phyloP scores from a whole-genome alignment of 2,888 invertebrate species.

The Orthosia incerta region DNA sequence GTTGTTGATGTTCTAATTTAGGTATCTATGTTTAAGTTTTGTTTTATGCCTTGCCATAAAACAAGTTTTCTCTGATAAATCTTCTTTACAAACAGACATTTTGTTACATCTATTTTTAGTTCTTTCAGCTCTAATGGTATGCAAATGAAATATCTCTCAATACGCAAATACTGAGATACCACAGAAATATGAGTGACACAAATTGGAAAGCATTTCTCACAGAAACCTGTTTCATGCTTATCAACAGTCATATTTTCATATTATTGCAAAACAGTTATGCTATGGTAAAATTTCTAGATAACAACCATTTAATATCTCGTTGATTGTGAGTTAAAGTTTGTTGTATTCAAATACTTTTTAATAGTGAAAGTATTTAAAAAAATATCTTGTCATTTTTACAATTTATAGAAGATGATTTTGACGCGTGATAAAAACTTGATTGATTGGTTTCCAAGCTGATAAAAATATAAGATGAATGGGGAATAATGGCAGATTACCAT shows the following conservation, averaged over 20 bases:
- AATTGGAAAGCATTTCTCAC: constrained; percentile 57
- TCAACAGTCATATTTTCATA: constrained; percentile 32
- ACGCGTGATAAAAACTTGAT: constrained; percentile 6
- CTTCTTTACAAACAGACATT: neutral
- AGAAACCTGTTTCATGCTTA: constrained; percentile 51
- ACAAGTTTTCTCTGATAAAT: constrained; percentile 1
- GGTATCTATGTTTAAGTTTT: constrained; percentile 6
- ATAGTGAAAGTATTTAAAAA: constrained; percentile 46
- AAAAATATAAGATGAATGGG: constrained; percentile 1
- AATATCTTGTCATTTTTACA: constrained; percentile 4
- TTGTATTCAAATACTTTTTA: constrained; percentile 38
- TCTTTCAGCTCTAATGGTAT: neutral
- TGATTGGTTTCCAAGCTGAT: constrained; percentile 21
- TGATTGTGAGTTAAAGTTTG: constrained; percentile 23
- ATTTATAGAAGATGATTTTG: neutral
- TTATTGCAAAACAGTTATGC: constrained; percentile 29
- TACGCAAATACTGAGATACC: constrained; percentile 20
- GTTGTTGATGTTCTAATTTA: constrained; percentile 22
- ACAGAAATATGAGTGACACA: constrained; percentile 31
- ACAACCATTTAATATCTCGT: constrained; percentile 37
- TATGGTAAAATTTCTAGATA: constrained; percentile 32
- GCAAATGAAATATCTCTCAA: neutral
- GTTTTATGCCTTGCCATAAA: constrained; percentile 13
- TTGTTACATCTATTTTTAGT: neutral
- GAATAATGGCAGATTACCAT: too few relatives aligned